Conservation (phyloP, 2,888 invertebrate species). For the Tuta absoluta region DNA sequence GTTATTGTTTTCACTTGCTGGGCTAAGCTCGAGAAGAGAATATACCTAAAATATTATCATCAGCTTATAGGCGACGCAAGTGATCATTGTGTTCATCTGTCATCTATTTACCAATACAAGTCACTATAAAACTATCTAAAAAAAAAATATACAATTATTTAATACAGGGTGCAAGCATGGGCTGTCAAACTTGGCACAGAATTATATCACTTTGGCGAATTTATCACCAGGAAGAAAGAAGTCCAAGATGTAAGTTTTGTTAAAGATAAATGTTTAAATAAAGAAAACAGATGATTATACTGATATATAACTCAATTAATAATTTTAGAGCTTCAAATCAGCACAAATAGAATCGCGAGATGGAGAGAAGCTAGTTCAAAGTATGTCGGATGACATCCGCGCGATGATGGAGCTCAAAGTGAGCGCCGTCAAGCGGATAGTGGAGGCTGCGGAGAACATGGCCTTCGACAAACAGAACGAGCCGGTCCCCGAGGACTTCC, state of each 20-base stretch:
- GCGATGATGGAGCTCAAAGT: constrained; percentile 94
- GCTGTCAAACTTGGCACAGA: constrained; percentile 90
- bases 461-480: constrained; percentile 82
- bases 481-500: constrained; percentile 82
- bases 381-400: constrained; percentile 91
- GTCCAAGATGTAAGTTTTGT: constrained; percentile 85
- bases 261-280: neutral
- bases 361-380: constrained; percentile 88
- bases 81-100: too few relatives aligned
- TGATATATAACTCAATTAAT: neutral
- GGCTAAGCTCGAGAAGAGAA: too few relatives aligned
- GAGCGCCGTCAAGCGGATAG: constrained; percentile 92
- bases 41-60: too few relatives aligned
- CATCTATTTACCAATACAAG: too few relatives aligned
- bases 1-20: too few relatives aligned
- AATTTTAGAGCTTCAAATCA: constrained; percentile 86
- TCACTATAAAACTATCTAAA: too few relatives aligned
- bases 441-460: constrained; percentile 92
- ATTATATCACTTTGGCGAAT: constrained; percentile 89
- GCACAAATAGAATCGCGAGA: constrained; percentile 88
- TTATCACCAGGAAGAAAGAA: constrained; percentile 89
- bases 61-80: too few relatives aligned
- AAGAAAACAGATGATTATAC: neutral
- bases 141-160: constrained; percentile 18
- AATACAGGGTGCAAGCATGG: constrained; percentile 87